Evolutionary conservation across 2,888 invertebrate species (phyloP), one percentile per base, ranked within the genome.

Genomic region (Lottia scabra): DNA sequence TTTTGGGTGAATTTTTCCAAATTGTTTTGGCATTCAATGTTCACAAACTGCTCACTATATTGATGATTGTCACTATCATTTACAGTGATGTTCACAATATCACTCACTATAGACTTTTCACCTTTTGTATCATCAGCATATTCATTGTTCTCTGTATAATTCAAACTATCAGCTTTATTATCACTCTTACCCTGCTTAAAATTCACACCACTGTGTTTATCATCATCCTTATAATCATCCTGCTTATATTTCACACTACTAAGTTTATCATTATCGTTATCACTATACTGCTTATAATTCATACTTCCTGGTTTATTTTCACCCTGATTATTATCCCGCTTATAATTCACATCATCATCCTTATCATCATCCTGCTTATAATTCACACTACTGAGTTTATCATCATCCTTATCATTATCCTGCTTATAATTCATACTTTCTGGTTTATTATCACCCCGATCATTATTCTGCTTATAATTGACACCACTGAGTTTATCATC

Each of bases 1-100:
- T 77, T 63, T 30, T 68, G 64, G 71, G 67, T 70, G 19, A 73
- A 70, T 65, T 72, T 38, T 38, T 38, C 38, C 8, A 38, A 2
- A 38, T 38, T 38, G 38, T 38, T 38, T 38, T 38, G 5, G 8
- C 38, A 38, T 38, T 38, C 38, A 38, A 38, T 38, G 38, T 38
- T 38, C 8, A 38, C 38, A 38, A 38, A 38, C 38, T 38, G 38
- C 38, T 38, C 38, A 10, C 38, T 38, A 38, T 38, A 38, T 38
- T 38, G 8, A 5, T 6, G 38, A 38, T 38, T 38, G 5, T 38
- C 10, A 38, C 38, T 38, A 38, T 38, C 38, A 38, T 38, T 38
- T 38, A 38, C 38, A 38, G 38, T 38, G 6, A 62, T 13, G 6
- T 62, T 13, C 4, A 23, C 10, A 26, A 62, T 26, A n/a, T 65